phyloP scores from a whole-genome alignment of 2,797 vertebrate genomes.

The Acanthis flammea region DNA sequence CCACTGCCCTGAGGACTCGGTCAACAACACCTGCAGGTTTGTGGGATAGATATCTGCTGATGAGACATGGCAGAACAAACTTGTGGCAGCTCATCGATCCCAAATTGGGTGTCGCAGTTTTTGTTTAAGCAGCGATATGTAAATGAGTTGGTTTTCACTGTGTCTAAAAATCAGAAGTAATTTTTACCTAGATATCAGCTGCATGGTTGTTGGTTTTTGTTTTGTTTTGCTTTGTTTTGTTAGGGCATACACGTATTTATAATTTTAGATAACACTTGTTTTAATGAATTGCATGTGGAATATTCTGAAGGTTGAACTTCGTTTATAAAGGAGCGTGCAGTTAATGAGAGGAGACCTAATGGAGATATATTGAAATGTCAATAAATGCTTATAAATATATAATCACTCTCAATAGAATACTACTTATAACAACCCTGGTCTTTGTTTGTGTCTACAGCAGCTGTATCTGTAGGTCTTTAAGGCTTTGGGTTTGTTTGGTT shows the following conservation, averaged over 20 bases:
- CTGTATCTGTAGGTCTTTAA: background rate
- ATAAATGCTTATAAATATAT: background rate
- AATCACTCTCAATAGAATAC: background rate
- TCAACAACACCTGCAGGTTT: conserved; percentile 96
- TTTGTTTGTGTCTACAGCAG: background rate
- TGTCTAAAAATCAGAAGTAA: background rate
- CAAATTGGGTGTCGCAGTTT: background rate
- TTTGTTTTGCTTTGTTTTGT: background rate
- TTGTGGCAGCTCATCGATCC: background rate
- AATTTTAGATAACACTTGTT: background rate
- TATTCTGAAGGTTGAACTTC: background rate
- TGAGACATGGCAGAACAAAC: background rate
- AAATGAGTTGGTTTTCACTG: background rate
- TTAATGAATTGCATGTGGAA: background rate
- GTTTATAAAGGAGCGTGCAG: background rate
- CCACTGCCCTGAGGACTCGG: conserved; percentile 90
- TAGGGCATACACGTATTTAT: background rate
- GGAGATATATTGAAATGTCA: background rate
- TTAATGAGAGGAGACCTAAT: background rate
- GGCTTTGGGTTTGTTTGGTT: background rate
- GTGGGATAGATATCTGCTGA: background rate
- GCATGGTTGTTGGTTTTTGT: no score
- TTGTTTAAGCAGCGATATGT: background rate
- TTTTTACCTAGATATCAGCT: background rate
- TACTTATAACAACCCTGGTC: background rate